Base-by-base conservation (phyloP, 2,113 vertebrate genomes). In the Channa maculata region DNA sequence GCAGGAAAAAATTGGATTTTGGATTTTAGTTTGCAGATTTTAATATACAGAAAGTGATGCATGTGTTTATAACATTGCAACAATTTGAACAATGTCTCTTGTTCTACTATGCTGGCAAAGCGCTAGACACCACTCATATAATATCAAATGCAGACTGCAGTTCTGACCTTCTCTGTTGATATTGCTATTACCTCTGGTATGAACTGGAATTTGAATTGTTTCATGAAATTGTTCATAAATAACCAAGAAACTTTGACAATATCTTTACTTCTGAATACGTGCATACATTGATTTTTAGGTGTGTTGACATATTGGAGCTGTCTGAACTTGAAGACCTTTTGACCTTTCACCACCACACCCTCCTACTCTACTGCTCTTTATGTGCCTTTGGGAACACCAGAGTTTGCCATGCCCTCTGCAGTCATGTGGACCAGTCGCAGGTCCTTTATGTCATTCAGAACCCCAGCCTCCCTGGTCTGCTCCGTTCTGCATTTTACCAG, bases 351-450 rank as follows among this genome's bases (percentile, higher is more conserved):
- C 94, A 94, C 63, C 96, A 96, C 79, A 97, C 97, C 1, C 95
- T 99, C 43, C 94, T 95, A 11, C 92, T 99, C 36, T 98, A 99
- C 92, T 96, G 95, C 5, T 96, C 97, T 0, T 94, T 99, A 39
- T 98, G 96, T 71, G 94, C 96, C 36, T 95, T 96, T 48, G 97
- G 96, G 53, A 99, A 98, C 90, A 96, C 95, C 51, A 92, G 95
- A 33, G 96, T 98, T 82, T 96, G 95, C 4, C 96, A 98, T 2
- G 95, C 95, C 8, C 91, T 99, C 77, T 98, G 97, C 86, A 99
- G 97, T 91, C 95, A 99, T 0, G 93, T 99, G 74, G 97, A 99
- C 65, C 96, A 97, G 71, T 95, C 96, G 3, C 97, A 99, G 89
- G 85, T 98, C 45, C 93, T 99, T 46, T 95, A 96, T 41, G 96